phyloP scores from a whole-genome alignment of 2,797 vertebrate genomes.

The Merluccius polli region DNA sequence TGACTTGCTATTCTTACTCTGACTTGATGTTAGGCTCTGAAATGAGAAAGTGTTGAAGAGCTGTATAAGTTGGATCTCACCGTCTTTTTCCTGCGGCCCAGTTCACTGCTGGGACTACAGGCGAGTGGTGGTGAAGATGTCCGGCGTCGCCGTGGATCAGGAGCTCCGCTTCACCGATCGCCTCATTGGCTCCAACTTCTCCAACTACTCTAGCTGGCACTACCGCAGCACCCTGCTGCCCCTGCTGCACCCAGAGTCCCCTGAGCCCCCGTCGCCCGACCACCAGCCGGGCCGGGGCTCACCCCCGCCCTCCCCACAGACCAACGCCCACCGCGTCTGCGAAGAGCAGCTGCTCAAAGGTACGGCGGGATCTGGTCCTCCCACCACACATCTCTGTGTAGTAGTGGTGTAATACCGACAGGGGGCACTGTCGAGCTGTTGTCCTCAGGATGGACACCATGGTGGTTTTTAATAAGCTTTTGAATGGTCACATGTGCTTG shows the following conservation, averaged over 20 bases:
- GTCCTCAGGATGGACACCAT: too few species aligned
- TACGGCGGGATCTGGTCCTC: conserved; percentile 21
- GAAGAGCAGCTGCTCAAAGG: conserved; percentile 79
- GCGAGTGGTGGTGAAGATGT: conserved; percentile 80
- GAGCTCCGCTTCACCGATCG: conserved; percentile 83
- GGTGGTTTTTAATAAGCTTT: too few species aligned
- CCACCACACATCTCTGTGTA: background rate
- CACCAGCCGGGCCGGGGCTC: conserved; percentile 35
- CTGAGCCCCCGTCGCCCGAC: conserved; percentile 42
- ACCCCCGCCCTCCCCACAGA: conserved; percentile 60
- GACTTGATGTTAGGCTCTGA: too few species aligned
- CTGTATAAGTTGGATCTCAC: background rate
- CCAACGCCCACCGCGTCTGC: conserved; percentile 70
- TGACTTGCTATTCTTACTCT: background rate
- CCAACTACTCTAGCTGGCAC: conserved; percentile 96
- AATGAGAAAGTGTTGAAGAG: background rate
- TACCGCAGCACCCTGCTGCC: conserved; percentile 87
- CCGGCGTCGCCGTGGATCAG: conserved; percentile 72
- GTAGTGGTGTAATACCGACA: background rate
- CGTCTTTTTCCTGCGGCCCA: conserved; percentile 40
- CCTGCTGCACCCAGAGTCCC: conserved; percentile 75
- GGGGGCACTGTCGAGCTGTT: background rate
- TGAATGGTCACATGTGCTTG: background rate
- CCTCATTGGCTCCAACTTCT: conserved; percentile 89
- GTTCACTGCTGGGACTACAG: conserved; percentile 94